Conservation (phyloP, 2,888 invertebrate species). For the Athetis lepigone region DNA sequence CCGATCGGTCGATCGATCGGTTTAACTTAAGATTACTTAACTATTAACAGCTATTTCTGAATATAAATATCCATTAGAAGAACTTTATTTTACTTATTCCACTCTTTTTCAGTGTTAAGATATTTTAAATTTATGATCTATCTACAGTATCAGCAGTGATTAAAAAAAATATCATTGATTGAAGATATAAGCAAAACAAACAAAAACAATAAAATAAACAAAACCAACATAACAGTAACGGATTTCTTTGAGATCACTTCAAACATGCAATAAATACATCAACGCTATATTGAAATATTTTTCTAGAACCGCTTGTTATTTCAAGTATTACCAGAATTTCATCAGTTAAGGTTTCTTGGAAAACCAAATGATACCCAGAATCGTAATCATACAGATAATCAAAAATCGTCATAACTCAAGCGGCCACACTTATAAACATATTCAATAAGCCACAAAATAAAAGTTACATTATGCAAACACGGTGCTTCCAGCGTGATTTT, state of each 20-base stretch:
- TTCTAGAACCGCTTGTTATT: background rate
- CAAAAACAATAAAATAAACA: background rate
- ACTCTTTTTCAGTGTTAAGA: no score
- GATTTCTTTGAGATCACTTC: background rate
- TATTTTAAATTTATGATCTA: no score
- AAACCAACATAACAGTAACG: background rate
- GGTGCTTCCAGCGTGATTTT: slow-evolving; percentile 67
- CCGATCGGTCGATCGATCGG: no score
- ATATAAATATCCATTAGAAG: no score
- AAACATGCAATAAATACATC: background rate
- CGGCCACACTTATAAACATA: slow-evolving; percentile 52
- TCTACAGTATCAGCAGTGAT: no score
- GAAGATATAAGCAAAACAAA: background rate
- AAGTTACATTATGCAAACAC: slow-evolving; percentile 65
- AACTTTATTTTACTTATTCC: no score
- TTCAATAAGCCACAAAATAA: slow-evolving; percentile 68
- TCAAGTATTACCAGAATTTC: background rate
- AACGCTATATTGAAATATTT: background rate
- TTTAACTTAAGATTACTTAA: no score
- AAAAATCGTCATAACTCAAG: slow-evolving; percentile 29
- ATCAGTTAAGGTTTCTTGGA: background rate
- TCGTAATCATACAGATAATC: background rate
- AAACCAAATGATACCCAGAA: background rate
- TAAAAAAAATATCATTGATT: background rate
- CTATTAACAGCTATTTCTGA: no score